Conservation (phyloP, 2,888 invertebrate genomes). For the Drosophila mettleri region DNA sequence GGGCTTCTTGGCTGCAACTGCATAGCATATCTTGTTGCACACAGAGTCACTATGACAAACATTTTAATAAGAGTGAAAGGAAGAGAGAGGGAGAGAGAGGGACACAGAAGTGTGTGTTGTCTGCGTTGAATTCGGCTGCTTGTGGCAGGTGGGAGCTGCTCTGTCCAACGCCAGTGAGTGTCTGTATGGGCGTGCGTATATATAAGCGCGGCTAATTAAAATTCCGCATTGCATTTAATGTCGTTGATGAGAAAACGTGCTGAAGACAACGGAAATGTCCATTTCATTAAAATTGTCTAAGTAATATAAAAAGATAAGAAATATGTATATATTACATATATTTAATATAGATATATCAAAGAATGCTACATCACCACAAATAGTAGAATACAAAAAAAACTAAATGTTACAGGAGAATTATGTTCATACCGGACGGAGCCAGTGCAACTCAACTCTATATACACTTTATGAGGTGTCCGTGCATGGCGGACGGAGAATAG, state of each 20-base stretch:
- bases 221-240: constrained; percentile 77
- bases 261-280: constrained; percentile 74
- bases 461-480: too few species aligned
- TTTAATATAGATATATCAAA: background rate
- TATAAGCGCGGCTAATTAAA: constrained; percentile 72
- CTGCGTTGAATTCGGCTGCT: constrained; percentile 9
- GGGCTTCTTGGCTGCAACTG: constrained; percentile 27
- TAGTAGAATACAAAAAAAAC: too few species aligned
- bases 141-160: constrained; percentile 4
- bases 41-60: constrained; percentile 17
- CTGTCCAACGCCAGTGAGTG: background rate
- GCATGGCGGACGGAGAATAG: too few species aligned
- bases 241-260: constrained; percentile 76
- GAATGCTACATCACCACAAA: too few species aligned
- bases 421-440: too few species aligned
- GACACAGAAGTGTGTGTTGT: background rate
- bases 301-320: constrained; percentile 26
- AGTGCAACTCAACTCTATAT: too few species aligned
- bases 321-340: background rate
- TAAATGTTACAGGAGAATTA: too few species aligned
- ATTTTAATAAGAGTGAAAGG: background rate
- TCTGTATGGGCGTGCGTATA: constrained; percentile 22
- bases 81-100: background rate
- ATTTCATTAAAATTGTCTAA: constrained; percentile 72
- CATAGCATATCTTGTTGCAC: constrained; percentile 51